A percentile compares a stretch with the other conserved stretches of the same genome.
These are phyloP conservation scores for Tringa solitaria DNA, from an alignment of 2,113 vertebrate genomes.

Conservation along the genomic window DNA sequence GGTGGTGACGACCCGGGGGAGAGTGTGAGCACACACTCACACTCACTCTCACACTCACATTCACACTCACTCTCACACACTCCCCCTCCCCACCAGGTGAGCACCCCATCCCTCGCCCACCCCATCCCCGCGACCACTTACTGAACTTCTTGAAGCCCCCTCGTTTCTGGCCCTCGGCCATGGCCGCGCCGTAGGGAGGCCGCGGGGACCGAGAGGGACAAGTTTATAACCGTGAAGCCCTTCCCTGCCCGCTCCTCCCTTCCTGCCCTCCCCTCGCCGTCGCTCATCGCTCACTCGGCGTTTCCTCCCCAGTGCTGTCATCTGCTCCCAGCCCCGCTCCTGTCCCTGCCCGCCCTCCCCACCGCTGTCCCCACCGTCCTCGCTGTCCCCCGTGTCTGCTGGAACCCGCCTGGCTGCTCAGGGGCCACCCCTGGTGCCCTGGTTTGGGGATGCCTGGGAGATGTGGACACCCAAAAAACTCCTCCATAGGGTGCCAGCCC, in stretches of 20 bases:
- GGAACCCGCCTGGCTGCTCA: background rate
- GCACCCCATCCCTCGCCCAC: background rate
- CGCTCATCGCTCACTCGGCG: background rate
- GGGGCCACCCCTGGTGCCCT: background rate
- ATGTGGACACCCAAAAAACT: background rate
- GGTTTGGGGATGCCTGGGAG: background rate
- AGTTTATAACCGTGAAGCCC: background rate
- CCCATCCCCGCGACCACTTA: constrained; percentile 25
- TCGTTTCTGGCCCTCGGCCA: constrained; percentile 72
- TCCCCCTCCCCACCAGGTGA: background rate
- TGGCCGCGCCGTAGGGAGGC: background rate
- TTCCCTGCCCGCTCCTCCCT: constrained; percentile 4
- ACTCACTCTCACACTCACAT: background rate
- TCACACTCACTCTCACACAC: too few species aligned
- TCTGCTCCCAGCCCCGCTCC: background rate
- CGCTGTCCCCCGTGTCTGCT: background rate
- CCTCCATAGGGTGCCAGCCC: background rate
- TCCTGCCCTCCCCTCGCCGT: constrained; percentile 47
- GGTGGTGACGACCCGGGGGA: rapidly evolving
- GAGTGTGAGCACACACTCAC: background rate
- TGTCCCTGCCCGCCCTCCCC: background rate
- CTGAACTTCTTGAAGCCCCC: constrained; percentile 73
- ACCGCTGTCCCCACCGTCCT: background rate
- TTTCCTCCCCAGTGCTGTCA: constrained; percentile 69
- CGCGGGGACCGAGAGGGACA: background rate